phyloP scores from a whole-genome alignment of 2,888 invertebrate species.

The Hypercompe scribonia region DNA sequence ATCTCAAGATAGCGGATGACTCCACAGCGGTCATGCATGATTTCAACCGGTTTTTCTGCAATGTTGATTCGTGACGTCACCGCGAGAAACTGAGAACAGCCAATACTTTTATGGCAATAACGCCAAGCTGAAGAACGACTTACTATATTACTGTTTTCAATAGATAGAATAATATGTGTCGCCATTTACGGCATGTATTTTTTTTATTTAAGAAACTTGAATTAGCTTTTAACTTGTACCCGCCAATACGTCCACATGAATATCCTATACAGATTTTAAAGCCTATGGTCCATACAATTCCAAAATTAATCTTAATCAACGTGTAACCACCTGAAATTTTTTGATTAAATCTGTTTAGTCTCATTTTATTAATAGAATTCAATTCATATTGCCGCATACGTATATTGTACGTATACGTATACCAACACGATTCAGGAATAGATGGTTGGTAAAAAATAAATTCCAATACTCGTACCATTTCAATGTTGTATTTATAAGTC shows the following conservation, averaged over 20 bases:
- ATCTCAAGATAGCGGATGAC: constrained; percentile 78
- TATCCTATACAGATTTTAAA: too few relatives aligned
- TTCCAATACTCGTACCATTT: constrained; percentile 65
- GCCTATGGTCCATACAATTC: too few relatives aligned
- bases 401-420: too few relatives aligned
- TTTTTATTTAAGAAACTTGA: too few relatives aligned
- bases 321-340: too few relatives aligned
- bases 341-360: too few relatives aligned
- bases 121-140: constrained; percentile 47
- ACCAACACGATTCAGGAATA: constrained; percentile 58
- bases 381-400: constrained; percentile 50
- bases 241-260: too few relatives aligned
- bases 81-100: constrained; percentile 59
- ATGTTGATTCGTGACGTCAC: constrained; percentile 73
- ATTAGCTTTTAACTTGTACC: too few relatives aligned
- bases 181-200: neutral
- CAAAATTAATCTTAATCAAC: too few relatives aligned
- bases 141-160: constrained; percentile 54
- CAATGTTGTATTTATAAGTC: constrained; percentile 75
- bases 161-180: too few relatives aligned
- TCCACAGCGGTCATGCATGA: constrained; percentile 75
- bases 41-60: constrained; percentile 80
- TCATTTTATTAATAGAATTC: constrained; percentile 43
- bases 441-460: constrained; percentile 69
- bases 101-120: constrained; percentile 66